phyloP scores from a whole-genome alignment of 2,113 vertebrate genomes.

The Trichomycterus rosablanca region DNA sequence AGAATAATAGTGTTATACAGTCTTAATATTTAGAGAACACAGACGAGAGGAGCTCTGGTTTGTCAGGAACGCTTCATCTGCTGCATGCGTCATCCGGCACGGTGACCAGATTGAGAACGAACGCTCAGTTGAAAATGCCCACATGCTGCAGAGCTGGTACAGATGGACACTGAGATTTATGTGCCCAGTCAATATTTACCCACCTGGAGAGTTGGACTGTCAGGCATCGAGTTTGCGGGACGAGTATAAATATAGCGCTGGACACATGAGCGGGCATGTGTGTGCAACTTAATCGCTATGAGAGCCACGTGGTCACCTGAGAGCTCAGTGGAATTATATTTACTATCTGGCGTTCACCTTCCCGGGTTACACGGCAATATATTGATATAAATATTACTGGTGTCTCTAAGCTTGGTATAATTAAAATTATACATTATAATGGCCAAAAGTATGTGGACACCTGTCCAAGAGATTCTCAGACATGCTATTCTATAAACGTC shows the following conservation, averaged over 20 bases:
- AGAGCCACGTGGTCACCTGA: neutral
- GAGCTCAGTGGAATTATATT: too few relatives aligned
- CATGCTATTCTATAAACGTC: too few relatives aligned
- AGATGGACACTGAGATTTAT: slow-evolving; percentile 22
- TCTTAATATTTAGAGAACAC: neutral
- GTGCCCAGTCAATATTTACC: slow-evolving; percentile 33
- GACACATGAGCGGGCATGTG: slow-evolving; percentile 17
- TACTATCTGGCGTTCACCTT: too few relatives aligned
- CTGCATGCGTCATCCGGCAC: slow-evolving; percentile 3
- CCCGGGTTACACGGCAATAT: too few relatives aligned
- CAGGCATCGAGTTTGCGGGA: slow-evolving; percentile 15
- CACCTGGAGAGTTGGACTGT: slow-evolving; percentile 30
- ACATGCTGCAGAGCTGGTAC: neutral
- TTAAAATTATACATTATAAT: too few relatives aligned
- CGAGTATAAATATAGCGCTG: slow-evolving; percentile 5
- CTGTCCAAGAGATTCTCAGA: too few relatives aligned
- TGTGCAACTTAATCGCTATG: neutral
- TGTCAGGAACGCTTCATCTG: neutral
- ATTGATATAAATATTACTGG: too few relatives aligned
- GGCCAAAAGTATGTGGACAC: too few relatives aligned
- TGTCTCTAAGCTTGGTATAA: too few relatives aligned
- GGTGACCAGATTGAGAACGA: slow-evolving; percentile 1
- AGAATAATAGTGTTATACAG: too few relatives aligned
- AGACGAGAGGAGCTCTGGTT: neutral
- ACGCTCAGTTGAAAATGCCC: neutral